Evolutionary conservation across 2,888 invertebrate genomes (phyloP).

Genomic region (Rhagonycha lutea): DNA sequence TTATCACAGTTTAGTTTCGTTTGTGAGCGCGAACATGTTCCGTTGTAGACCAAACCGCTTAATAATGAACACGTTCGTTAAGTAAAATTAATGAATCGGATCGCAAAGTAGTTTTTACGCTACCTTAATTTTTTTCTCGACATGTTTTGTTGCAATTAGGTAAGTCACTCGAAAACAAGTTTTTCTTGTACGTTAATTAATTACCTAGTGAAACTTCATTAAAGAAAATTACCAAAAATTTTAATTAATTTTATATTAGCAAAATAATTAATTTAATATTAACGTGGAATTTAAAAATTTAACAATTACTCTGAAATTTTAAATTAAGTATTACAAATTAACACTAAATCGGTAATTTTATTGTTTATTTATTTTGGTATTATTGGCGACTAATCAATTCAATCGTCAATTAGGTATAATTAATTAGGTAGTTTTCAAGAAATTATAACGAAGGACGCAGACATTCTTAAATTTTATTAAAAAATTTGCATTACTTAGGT

Average conservation of each 20-base stretch:
- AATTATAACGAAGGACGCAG: not conserved
- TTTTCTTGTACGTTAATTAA: not conserved
- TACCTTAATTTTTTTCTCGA: not conserved
- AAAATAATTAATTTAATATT: not conserved
- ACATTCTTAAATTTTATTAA: not conserved
- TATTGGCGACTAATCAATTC: not conserved
- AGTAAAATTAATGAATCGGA: not conserved
- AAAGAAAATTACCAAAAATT: not conserved
- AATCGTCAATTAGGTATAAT: not conserved
- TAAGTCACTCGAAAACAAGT: not conserved
- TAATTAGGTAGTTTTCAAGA: not conserved
- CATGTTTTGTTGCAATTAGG: not conserved
- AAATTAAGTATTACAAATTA: not conserved
- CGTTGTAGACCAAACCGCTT: not conserved
- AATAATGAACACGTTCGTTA: not conserved
- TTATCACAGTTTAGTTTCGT: conserved; percentile 1
- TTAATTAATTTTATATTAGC: not conserved
- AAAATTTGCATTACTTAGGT: not conserved
- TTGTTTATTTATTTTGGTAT: not conserved
- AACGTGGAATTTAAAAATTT: not conserved
- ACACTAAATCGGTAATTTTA: not conserved
- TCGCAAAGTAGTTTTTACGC: not conserved
- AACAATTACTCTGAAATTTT: not conserved
- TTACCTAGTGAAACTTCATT: not conserved
- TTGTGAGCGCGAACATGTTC: not conserved